Base-by-base conservation (phyloP, 2,888 invertebrate genomes). In the Lymantria monacha region DNA sequence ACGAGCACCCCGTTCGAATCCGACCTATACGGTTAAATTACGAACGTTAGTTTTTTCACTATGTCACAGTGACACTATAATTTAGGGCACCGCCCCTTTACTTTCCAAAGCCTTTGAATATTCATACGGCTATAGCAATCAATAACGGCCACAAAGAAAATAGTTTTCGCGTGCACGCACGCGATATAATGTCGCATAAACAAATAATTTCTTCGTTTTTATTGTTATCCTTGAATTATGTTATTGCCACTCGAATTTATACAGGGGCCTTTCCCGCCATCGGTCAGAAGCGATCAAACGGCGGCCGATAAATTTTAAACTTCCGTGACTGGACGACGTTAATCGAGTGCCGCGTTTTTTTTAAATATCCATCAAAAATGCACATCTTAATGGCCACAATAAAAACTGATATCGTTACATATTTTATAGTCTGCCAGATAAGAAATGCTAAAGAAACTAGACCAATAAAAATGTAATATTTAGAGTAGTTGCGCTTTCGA, bases 151-250 rank as follows among this genome's bases (percentile, higher is more conserved):
- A 85, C 86, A 85, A 83, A 86, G 85, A 86, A 77, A 86, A 85
- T 88, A 85, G 85, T 87, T 89, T 90, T 89, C 84, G 88, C 90
- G 89, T 90, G 90, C 83, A 79, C 81, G 85, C 90, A 90, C 90
- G 90, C 90, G 82, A 91, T 86, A 81, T 76, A 74, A 77, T 87
- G 87, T 87, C 89, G 87, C 86, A 84, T 87, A 87, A 89, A 89
- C 86, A 88, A 90, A 87, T 87, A 90, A 86, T 87, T 87, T 87
- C 81, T 82, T 78, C 77, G 77, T 79, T 85, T 85, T 86, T 88
- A 81, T 83, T 82, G 77, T 83, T 79, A 83, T 83, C 79, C 78
- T 73, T 81, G 80, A 81, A 75, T 76, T 76, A 74, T 73, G 71
- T 77, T 76, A 73, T 79, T 75, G 75, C 75, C 72, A 74, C 76